Base-by-base conservation (phyloP, 2,113 vertebrate genomes). In the Odontesthes bonariensis region DNA sequence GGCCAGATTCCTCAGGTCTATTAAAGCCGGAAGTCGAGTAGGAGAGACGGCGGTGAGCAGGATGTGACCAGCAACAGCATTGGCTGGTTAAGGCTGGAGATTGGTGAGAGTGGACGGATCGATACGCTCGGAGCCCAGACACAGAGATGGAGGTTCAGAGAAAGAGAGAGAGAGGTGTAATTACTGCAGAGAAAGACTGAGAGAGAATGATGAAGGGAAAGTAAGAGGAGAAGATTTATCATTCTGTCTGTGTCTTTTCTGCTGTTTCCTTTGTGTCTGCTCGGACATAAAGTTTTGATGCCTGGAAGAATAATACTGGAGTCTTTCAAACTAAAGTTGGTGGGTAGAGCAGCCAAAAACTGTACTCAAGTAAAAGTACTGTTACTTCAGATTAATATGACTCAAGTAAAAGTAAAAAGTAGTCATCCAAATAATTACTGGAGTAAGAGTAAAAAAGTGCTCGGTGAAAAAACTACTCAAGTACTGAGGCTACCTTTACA, bases 61-160 rank as follows among this genome's bases (percentile, higher is more conserved):
- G 87, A 82, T 88, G 88, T 91, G 88, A 89, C 82, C 57, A 31
- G 70, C 80, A 54, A 66, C 46, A 75, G 69, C 87, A 81, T 65
- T 10, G 82, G 76, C 84, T 89, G 87, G 88, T 91, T 91, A 90
- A 79, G 66, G 69, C 66, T 68, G 81, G 49, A 89, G 84, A 90
- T 90, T 89, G 87, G 78, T 60, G 59, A 54, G 71, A 82, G 73
- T 32, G 52, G 54, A 62, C 32, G 20, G 84, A 90, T 89, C 84
- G 44, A 91, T 90, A 46, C 5, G 1, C 54, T 58, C 14, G 49
- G 75, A 81, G 80, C 64, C 84, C 42, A 78, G 74, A 77, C 66
- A 8, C 17, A 69, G 33, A 27, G 53, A 57, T 40, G 46, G 66
- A 69, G 19, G 40, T 44, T 49, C 46, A 49, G 17, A 49, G 17